phyloP scores from a whole-genome alignment of 2,888 invertebrate genomes.

The Drosophila gaucha region DNA sequence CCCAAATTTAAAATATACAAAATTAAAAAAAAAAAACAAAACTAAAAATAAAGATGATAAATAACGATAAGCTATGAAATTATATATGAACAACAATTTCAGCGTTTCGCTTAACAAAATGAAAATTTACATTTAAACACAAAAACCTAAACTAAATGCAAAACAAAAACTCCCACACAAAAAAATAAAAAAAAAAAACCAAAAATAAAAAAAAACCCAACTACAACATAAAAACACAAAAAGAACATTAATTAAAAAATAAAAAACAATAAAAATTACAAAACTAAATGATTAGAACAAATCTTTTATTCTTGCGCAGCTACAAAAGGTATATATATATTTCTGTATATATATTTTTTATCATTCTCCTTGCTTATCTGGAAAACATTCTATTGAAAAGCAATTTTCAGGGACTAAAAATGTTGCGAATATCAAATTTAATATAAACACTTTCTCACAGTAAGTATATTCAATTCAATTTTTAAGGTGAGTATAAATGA shows the following conservation, averaged over 20 bases:
- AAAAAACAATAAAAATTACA: slow-evolving; percentile 78
- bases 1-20: slow-evolving; percentile 11
- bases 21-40: slow-evolving; percentile 20
- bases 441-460: too few relatives aligned
- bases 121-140: slow-evolving; percentile 44
- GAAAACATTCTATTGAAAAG: too few relatives aligned
- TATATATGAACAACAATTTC: slow-evolving; percentile 56
- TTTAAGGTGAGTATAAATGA: too few relatives aligned
- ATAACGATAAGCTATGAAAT: slow-evolving; percentile 35
- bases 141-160: slow-evolving; percentile 40
- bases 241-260: slow-evolving; percentile 69
- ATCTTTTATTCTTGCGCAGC: slow-evolving; percentile 1
- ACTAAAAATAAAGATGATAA: slow-evolving; percentile 21
- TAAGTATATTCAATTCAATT: too few relatives aligned
- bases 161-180: slow-evolving; percentile 30
- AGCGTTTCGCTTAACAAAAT: slow-evolving; percentile 50
- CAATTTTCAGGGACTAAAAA: too few relatives aligned
- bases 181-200: slow-evolving; percentile 21
- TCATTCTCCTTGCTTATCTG: too few relatives aligned
- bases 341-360: too few relatives aligned
- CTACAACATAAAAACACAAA: slow-evolving; percentile 52
- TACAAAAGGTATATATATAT: too few relatives aligned
- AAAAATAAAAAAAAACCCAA: slow-evolving; percentile 36
- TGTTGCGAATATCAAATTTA: too few relatives aligned
- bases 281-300: slow-evolving; percentile 56